Evolutionary conservation across 2,113 vertebrate genomes (phyloP), one percentile per base, ranked within the genome.

Genomic region (Zonotrichia leucophrys): DNA sequence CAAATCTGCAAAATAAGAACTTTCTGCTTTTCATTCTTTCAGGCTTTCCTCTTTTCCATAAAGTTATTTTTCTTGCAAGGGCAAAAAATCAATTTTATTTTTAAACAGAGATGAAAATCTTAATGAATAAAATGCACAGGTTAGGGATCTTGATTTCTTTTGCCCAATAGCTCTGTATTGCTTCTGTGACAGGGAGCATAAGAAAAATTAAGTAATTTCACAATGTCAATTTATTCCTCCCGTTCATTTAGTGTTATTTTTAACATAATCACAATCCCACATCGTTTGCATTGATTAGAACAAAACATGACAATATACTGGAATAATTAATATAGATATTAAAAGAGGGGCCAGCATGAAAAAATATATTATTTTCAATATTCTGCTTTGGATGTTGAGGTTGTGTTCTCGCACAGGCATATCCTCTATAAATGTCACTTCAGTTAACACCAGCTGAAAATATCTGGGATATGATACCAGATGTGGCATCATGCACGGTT

Each of bases 231-330:
- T 80, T 67, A 74, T 79, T 94, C 8, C 18, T 92, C 15, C 46
- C 12, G 7, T 92, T 96, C 94, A 87, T 94, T 96, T 68, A 84
- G 50, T 56, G 49, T 12, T 60, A 15, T 22, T 83, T 91, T 76
- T 22, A 3, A n/a, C 72, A 66, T 44, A 81, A 78, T 62, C 87
- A 86, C 49, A 85, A n/a, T 64, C 25, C 5, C 20, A 52, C 15
- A 63, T 47, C 2, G 79, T 82, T 85, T 84, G 31, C 39, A 81
- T 21, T 50, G 55, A 74, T 62, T 63, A 62, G 46, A 37, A 52
- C 15, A 52, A 52, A 52, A 2, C 7, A 7, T 70, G 41, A 63
- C 12, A 87, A 70, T 8, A 12, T 56, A 74, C 42, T 31, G 44
- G 82, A 89, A 79, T 7, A 84, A 50, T 15, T 66, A 16, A 15